Evolutionary conservation across 2,888 invertebrate species (phyloP), one percentile per base, ranked within the genome.

Genomic region (Hydriomena furcata): DNA sequence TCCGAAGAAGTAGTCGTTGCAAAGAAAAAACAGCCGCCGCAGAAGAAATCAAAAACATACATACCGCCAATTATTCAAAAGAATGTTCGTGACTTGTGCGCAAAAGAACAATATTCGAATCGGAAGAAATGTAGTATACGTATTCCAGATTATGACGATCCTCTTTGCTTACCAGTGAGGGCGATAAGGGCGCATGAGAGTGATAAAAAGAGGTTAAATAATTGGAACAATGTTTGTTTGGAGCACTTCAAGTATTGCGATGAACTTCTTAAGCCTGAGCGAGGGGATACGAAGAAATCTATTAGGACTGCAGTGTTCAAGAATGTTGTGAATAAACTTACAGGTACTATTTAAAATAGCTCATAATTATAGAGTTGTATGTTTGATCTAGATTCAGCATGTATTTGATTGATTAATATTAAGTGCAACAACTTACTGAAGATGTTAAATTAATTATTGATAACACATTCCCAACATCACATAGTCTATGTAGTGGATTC

Each of bases 71-170:
- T 1, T 17, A n/a, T 13, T 20, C 11, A 17, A 17, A 17, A 17
- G 17, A 17, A 17, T 17, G 17, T 17, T 4, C 17, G 4, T 17
- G 17, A 2, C 17, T 17, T 17, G 2, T 17, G 30, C 2, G n/a
- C 23, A 0, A 61, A 58, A 40, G 63, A 69, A 4, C 52, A 55
- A 5, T 47, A 60, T 7, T 10, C 60, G 1, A 55, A 59, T 10
- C 68, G 82, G 6, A 79, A 71, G 25, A 68, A 65, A 8, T 53
- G 72, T 11, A 68, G 75, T 12, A 79, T 87, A 21, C 63, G 64
- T 5, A 80, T 90, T 1, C 89, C 88, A 0, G 88, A 90, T 43
- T 88, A 80, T 27, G 84, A 84, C 1, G 89, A 90, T 44, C 85
- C 89, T 0, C 47, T 88, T 12, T 89, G 88, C 59, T 61, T 90